Evolutionary conservation across 2,888 invertebrate species (phyloP).

Genomic region (Melinaea marsaeus): DNA sequence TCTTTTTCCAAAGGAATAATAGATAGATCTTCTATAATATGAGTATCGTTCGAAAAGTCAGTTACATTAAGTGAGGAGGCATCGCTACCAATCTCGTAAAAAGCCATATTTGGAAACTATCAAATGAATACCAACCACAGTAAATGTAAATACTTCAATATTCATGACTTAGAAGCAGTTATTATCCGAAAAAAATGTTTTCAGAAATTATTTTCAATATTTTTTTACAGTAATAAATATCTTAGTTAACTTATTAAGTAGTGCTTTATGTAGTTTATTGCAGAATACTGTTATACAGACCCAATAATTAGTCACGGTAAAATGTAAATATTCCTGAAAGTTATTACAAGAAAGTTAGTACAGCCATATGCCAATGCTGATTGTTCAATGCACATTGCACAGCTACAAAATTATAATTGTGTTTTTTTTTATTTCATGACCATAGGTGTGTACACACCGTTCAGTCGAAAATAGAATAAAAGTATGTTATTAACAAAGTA

Average conservation of each 20-base stretch:
- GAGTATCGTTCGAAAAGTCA: slow-evolving; percentile 49
- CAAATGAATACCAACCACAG: slow-evolving; percentile 42
- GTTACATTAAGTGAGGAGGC: slow-evolving; percentile 42
- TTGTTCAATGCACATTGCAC: no score
- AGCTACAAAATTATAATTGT: no score
- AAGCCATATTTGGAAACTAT: slow-evolving; percentile 63
- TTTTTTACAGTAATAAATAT: neutral
- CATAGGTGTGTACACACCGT: no score
- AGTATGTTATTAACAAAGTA: no score
- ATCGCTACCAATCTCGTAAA: slow-evolving; percentile 53
- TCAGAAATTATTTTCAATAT: neutral
- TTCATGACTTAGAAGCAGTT: slow-evolving; percentile 51
- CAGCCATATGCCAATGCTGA: no score
- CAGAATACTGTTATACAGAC: neutral
- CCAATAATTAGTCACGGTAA: no score
- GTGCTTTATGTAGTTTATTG: neutral
- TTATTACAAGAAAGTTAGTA: no score
- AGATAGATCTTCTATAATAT: slow-evolving; percentile 81
- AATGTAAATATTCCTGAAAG: no score
- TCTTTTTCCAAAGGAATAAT: slow-evolving; percentile 93
- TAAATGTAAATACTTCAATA: slow-evolving; percentile 58
- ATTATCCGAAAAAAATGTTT: slow-evolving; percentile 7
- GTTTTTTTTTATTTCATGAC: no score
- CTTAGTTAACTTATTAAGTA: neutral
- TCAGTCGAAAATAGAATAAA: no score